A percentile compares a stretch with the other conserved stretches of the same genome.
Conservation (phyloP, 2,113 vertebrate species). For the Rutilus rutilus region DNA sequence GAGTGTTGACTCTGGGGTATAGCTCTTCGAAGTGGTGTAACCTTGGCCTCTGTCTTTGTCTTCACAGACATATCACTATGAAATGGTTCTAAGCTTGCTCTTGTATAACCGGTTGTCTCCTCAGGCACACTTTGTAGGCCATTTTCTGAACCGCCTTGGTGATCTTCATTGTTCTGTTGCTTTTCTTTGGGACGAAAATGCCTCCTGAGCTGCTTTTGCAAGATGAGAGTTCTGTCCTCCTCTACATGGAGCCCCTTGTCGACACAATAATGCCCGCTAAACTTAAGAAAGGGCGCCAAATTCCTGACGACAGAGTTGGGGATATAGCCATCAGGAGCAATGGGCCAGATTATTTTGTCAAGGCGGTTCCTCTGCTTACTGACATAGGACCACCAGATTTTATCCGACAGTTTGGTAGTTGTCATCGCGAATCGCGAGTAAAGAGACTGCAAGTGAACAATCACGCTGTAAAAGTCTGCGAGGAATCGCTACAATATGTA, state of each 20-base stretch:
- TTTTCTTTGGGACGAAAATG: neutral
- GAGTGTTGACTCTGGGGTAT: neutral
- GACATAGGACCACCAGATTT: neutral
- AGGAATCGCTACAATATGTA: too few relatives aligned
- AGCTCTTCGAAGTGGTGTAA: neutral
- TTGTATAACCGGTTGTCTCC: neutral
- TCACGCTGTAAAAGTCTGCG: too few relatives aligned
- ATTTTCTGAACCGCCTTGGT: neutral
- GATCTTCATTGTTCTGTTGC: neutral
- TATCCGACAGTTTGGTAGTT: neutral
- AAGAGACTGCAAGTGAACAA: neutral
- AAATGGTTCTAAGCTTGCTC: neutral
- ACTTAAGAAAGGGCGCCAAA: neutral
- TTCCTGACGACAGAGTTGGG: slow-evolving; percentile 10
- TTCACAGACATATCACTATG: neutral
- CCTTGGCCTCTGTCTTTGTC: neutral
- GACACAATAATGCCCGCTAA: neutral
- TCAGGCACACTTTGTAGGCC: neutral
- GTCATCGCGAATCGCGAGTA: neutral
- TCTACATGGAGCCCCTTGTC: neutral
- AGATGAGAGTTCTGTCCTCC: neutral
- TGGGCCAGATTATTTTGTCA: neutral
- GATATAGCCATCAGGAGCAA: neutral
- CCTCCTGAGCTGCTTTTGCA: neutral
- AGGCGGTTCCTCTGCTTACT: neutral